Evolutionary conservation across 2,888 invertebrate genomes (phyloP), one percentile per base, ranked within the genome.

Genomic region (Drosophila formosana): DNA sequence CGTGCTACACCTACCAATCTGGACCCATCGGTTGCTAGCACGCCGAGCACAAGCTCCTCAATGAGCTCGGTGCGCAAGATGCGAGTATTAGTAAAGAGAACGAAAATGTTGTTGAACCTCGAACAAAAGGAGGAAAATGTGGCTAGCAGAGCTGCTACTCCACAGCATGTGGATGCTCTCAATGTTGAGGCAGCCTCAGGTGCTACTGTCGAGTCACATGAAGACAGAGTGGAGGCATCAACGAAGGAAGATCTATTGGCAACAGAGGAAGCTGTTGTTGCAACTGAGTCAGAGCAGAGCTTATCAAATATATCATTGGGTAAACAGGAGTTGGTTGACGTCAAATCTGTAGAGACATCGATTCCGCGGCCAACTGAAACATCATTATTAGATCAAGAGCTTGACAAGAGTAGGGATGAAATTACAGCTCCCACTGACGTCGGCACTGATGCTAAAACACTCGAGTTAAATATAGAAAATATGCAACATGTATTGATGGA

Each of bases 1-100:
- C 5, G 18, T 9, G 13, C 7, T 5, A 50, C 50, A 34, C 50
- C 34, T 1, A 34, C 7, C 6, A 50, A 23, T 50, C 25, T 9
- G 4, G 8, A 13, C 9, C 9, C 18, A 0, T 6, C 5, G 11
- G 26, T 11, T 37, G 26, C 46, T 34, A 57, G 47, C 26, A 37
- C 47, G 4, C 47, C 46, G 3, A 57, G 57, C 26, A 47, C 57
- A 13, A 25, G 13, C 34, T 46, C 46, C 25, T 56, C 26, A 26
- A 18, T 6, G 1, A 9, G 28, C 6, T 47, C 57, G 13, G 18
- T 13, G 11, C 57, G 57, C 4, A 57, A 57, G 11, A 8, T 57
- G 11, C 13, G 57, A 6, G 47, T 57, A 8, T 34, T 46, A 26
- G 6, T 57, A 2, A 57, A 57, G 26, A 57, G 28, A 18, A 18